Percentiles rank a stretch among this genome's conserved stretches.
These are phyloP conservation scores for Calypte anna DNA, from an alignment of 2,113 vertebrate species.

Conservation along the genomic window DNA sequence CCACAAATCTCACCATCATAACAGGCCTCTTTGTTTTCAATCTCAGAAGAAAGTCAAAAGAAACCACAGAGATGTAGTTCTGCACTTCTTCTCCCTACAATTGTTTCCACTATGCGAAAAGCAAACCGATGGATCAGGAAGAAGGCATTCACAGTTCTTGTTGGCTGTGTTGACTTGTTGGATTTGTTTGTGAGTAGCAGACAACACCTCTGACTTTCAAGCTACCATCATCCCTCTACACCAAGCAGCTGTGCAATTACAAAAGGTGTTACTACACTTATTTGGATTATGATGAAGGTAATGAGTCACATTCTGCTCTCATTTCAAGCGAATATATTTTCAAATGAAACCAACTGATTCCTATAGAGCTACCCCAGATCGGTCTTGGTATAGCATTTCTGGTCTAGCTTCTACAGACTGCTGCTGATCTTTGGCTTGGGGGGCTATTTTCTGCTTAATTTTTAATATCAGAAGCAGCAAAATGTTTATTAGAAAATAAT, in stretches of 20 bases:
- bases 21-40: not conserved
- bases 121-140: not conserved
- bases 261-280: not conserved
- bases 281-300: not conserved
- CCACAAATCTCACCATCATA: not conserved
- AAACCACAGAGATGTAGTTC: not conserved
- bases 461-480: not conserved
- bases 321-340: not conserved
- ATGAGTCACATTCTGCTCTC: not conserved
- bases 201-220: not conserved
- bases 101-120: not conserved
- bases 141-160: not conserved
- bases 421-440: not conserved
- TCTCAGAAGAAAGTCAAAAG: not conserved
- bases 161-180: not conserved
- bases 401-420: not conserved
- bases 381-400: not conserved
- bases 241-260: not conserved
- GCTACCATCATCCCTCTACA: not conserved
- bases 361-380: not conserved
- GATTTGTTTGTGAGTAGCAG: not conserved
- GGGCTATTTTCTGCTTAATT: not conserved
- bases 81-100: not conserved
- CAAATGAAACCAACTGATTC: not conserved
- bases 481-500: not conserved